Conservation (phyloP, 2,113 vertebrate genomes). For the Paracyprichromis sp. region DNA sequence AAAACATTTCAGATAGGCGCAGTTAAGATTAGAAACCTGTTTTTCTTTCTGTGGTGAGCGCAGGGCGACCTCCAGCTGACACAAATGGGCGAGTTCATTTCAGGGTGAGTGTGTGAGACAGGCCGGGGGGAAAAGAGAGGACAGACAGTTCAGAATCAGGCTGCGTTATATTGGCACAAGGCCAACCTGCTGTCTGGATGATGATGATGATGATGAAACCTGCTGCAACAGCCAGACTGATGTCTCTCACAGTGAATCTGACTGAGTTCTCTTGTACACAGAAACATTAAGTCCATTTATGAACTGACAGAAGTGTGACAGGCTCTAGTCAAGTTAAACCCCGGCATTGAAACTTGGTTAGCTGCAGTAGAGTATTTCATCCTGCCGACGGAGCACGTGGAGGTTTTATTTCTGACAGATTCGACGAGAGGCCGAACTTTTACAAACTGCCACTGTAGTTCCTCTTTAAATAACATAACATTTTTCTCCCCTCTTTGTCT, state of each 20-base stretch:
- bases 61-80: not conserved
- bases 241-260: not conserved
- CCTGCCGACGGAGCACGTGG: not conserved
- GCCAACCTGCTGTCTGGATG: constrained; percentile 28
- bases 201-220: constrained; percentile 65
- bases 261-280: not conserved
- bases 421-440: rapidly evolving
- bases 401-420: not conserved
- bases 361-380: not conserved
- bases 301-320: not conserved
- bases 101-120: not conserved
- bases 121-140: not conserved
- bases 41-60: not conserved
- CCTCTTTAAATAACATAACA: not conserved
- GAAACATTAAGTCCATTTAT: not conserved
- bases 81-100: not conserved
- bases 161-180: constrained; percentile 1
- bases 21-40: not conserved
- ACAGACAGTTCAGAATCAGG: not conserved
- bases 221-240: constrained; percentile 36
- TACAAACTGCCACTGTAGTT: rapidly evolving
- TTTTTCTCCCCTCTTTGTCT: not conserved
- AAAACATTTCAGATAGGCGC: not conserved
- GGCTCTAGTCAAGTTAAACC: not conserved
- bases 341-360: not conserved